A percentile compares a stretch with the other conserved stretches of the same genome.
Evolutionary conservation across 2,888 invertebrate genomes (phyloP).

Genomic region (Drosophila flavopinicola): DNA sequence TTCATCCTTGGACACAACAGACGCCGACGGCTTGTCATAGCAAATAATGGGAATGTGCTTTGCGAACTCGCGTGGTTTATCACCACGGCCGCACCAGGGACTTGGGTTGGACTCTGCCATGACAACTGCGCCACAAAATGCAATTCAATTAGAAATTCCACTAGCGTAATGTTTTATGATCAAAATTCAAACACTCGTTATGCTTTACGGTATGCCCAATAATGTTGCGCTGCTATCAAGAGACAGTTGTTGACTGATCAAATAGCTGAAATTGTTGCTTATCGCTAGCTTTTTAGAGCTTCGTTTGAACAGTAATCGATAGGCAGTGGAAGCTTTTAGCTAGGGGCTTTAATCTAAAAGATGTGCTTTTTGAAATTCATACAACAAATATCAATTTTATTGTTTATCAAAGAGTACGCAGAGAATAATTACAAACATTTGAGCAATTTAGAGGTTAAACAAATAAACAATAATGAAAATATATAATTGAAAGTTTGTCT

Average conservation of each 20-base stretch:
- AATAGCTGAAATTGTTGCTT: background rate
- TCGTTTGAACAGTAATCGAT: conserved; percentile 25
- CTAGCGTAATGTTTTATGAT: background rate
- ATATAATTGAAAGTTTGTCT: conserved; percentile 21
- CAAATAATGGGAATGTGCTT: conserved; percentile 81
- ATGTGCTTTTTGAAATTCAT: background rate
- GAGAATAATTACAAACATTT: conserved; percentile 16
- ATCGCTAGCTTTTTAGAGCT: conserved; percentile 13
- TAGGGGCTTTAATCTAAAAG: background rate
- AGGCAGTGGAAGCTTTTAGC: background rate
- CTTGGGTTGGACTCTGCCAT: conserved; percentile 44
- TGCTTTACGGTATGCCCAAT: background rate
- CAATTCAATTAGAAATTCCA: conserved; percentile 2
- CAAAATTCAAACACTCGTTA: no score
- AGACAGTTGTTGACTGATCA: conserved; percentile 27
- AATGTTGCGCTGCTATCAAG: background rate
- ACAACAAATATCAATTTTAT: conserved; percentile 38
- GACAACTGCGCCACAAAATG: background rate
- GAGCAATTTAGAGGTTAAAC: conserved; percentile 31
- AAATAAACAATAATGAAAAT: conserved; percentile 47
- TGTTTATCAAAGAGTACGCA: conserved; percentile 26
- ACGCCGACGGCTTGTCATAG: conserved; percentile 82
- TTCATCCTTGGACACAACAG: conserved; percentile 72
- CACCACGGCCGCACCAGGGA: conserved; percentile 81
- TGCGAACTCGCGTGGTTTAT: conserved; percentile 74